Evolutionary conservation across 2,888 invertebrate species (phyloP).

Genomic region (Cephus runcator): DNA sequence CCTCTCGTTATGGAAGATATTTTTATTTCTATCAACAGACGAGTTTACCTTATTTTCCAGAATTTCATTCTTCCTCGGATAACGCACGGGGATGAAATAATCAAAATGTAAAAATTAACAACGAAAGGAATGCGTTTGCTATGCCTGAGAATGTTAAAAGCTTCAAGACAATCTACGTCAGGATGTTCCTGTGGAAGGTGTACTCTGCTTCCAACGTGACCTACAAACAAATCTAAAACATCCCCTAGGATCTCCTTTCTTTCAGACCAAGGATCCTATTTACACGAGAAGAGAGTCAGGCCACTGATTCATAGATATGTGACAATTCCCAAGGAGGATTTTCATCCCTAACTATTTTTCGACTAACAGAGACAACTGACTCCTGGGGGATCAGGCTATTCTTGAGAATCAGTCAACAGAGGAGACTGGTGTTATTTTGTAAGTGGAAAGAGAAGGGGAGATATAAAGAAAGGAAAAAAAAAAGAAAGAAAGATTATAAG

Average conservation of each 20-base stretch:
- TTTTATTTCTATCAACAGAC: not conserved
- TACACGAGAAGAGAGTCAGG: not conserved
- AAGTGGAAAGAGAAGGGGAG: not conserved
- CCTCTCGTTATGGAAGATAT: not conserved
- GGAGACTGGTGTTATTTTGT: not conserved
- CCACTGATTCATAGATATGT: not conserved
- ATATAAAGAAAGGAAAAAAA: not conserved
- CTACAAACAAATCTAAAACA: not conserved
- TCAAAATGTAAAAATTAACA: not conserved
- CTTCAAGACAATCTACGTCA: not conserved
- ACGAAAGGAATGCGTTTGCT: not conserved
- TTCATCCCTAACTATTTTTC: not conserved
- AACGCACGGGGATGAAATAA: not conserved
- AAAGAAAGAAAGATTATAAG: not conserved
- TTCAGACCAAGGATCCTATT: not conserved
- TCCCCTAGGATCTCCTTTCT: not conserved
- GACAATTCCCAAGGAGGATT: not conserved
- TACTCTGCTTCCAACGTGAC: no score
- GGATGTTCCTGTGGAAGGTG: not conserved
- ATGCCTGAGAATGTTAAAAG: not conserved
- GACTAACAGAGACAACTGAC: not conserved
- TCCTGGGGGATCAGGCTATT: not conserved
- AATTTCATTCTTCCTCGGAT: not conserved
- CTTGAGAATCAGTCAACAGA: not conserved
- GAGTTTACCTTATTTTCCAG: not conserved